These are phyloP conservation scores for Manis crassicaudata DNA, from an alignment of 2,797 vertebrate genomes.

Conservation along the genomic window DNA sequence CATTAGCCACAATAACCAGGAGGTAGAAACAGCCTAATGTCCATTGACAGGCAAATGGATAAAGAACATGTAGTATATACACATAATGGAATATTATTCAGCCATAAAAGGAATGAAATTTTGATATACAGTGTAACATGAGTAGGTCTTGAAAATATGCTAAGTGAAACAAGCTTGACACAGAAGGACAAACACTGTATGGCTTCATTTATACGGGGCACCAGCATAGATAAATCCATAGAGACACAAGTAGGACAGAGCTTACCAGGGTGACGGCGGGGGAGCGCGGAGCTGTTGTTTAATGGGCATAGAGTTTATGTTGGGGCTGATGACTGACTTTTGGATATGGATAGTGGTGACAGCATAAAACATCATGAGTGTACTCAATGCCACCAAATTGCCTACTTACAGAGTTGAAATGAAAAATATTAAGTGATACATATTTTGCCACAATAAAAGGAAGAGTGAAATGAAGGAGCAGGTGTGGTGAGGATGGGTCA, in stretches of 20 bases:
- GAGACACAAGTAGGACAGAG: not conserved
- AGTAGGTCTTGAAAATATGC: not conserved
- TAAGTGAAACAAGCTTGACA: not conserved
- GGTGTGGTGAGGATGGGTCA: not conserved
- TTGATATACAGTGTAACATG: not conserved
- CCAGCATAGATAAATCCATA: not conserved
- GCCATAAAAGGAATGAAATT: not conserved
- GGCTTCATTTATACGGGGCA: not conserved
- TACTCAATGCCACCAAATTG: not conserved
- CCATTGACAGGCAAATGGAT: not conserved
- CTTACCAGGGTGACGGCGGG: not conserved
- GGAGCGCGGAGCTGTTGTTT: too few species aligned
- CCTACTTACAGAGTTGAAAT: not conserved
- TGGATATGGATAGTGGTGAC: not conserved
- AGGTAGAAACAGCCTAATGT: not conserved
- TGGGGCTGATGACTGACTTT: not conserved
- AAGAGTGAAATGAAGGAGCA: not conserved
- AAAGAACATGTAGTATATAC: not conserved
- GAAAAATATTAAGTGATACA: not conserved
- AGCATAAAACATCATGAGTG: not conserved
- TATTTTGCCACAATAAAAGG: not conserved
- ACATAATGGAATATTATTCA: not conserved
- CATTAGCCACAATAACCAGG: not conserved
- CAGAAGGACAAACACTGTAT: fast-evolving
- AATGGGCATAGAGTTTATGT: not conserved